Evolutionary conservation across 2,888 invertebrate genomes (phyloP).

Genomic region (Pyrocoelia pectoralis): DNA sequence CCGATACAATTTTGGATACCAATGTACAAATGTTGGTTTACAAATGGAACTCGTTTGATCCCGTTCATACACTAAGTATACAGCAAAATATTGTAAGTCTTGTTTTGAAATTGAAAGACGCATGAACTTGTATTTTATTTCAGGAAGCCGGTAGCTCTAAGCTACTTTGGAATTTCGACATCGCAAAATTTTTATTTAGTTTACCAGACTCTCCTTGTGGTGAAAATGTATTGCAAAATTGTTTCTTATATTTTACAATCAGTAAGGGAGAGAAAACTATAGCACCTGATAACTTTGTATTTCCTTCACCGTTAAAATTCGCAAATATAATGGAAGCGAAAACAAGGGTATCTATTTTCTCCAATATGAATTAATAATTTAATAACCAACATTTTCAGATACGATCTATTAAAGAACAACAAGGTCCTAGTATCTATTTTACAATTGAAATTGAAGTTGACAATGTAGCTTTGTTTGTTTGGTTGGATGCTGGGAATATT

Average conservation of each 20-base stretch:
- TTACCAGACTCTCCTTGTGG: slow-evolving; percentile 10
- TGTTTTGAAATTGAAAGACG: too few relatives aligned
- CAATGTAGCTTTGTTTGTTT: slow-evolving; percentile 72
- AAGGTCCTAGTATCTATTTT: slow-evolving; percentile 40
- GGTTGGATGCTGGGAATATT: slow-evolving; percentile 67
- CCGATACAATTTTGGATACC: slow-evolving; percentile 52
- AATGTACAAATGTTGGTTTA: slow-evolving; percentile 66
- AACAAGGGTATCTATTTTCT: not conserved
- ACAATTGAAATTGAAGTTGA: slow-evolving; percentile 60
- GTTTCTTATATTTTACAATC: slow-evolving; percentile 62
- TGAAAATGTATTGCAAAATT: slow-evolving; percentile 36
- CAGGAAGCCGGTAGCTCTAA: slow-evolving; percentile 50
- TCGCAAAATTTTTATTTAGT: slow-evolving; percentile 6
- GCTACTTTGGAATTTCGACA: not conserved
- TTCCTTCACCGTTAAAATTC: slow-evolving; percentile 68
- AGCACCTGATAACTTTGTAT: slow-evolving; percentile 73
- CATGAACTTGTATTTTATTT: slow-evolving; percentile 28
- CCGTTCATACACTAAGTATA: slow-evolving; percentile 26
- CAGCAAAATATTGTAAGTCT: too few relatives aligned
- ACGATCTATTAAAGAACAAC: not conserved
- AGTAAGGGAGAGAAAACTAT: slow-evolving; percentile 58
- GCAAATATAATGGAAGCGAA: slow-evolving; percentile 55
- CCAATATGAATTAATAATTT: not conserved
- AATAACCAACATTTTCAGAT: slow-evolving; percentile 17
- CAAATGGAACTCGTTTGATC: slow-evolving; percentile 60